phyloP scores from a whole-genome alignment of 2,888 invertebrate species.

The Chrysolina haemoptera region DNA sequence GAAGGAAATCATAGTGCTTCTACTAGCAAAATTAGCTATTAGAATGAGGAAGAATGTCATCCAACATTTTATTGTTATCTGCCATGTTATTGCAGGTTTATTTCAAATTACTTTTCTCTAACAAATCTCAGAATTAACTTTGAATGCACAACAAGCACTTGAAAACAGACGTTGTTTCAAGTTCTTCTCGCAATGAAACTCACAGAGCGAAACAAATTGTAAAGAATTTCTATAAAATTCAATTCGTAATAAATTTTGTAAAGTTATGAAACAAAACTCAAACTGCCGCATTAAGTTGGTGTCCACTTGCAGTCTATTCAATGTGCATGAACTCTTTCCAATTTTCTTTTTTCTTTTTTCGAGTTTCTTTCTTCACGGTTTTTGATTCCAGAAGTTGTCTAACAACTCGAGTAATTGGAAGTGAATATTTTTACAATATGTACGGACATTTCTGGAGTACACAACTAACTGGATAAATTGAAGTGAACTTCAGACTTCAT shows the following conservation, averaged over 20 bases:
- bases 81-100: too few species aligned
- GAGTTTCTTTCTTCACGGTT: neutral
- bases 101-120: slow-evolving; percentile 11
- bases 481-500: too few species aligned
- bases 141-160: neutral
- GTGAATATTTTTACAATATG: too few species aligned
- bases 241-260: neutral
- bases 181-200: slow-evolving; percentile 3
- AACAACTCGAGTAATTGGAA: neutral
- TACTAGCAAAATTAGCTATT: too few species aligned
- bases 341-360: neutral
- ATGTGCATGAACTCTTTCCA: neutral
- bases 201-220: neutral
- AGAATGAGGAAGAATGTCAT: too few species aligned
- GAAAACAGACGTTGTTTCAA: neutral
- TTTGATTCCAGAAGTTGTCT: neutral
- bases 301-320: neutral
- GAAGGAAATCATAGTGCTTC: too few species aligned
- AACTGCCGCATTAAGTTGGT: neutral
- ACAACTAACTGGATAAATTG: too few species aligned
- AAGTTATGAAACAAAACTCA: neutral
- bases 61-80: too few species aligned
- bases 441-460: too few species aligned
- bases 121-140: neutral
- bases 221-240: neutral